phyloP scores from a whole-genome alignment of 2,113 vertebrate genomes.

The crab-eating macaque (Macaca fascicularis) region T2T-MFA8v1.1 NC_088390.1:82471501-82472000 shows the following conservation, averaged over 20 bases:
- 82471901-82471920: not conserved
- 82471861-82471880: not conserved
- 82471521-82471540: not conserved
- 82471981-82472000: not conserved
- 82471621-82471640: conserved; percentile 96
- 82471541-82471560: not conserved
- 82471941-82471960: not conserved
- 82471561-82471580: not conserved
- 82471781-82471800: not conserved
- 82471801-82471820: not conserved
- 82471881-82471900: not conserved
- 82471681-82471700: conserved; percentile 52
- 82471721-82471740: not conserved
- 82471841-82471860: not conserved
- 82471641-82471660: conserved; percentile 89
- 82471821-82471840: not conserved
- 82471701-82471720: not conserved
- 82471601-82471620: conserved; percentile 93
- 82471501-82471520: not conserved
- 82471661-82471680: conserved; percentile 94
- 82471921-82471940: not conserved
- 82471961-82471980: fast-evolving
- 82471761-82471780: not conserved
- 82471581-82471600: not conserved
- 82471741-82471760: not conserved